Evolutionary conservation across 1,140 invertebrate genomes (phyloP).

Genomic region (Odontomachus brunneus): DNA sequence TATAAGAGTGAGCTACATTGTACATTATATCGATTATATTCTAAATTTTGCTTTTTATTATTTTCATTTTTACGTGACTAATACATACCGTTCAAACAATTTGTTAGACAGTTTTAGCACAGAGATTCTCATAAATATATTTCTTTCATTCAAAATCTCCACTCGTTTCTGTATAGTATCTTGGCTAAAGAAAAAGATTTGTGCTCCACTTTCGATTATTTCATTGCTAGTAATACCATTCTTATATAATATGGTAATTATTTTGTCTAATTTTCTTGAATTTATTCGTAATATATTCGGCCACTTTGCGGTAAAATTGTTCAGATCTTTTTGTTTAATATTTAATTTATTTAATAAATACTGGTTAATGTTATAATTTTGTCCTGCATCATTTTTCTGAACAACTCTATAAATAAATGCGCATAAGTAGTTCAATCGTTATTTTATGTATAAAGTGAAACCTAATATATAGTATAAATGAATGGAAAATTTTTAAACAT

Average conservation of each 20-base stretch:
- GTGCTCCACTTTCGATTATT: neutral
- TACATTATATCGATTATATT: neutral
- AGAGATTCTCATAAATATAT: neutral
- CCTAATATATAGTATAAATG: no score
- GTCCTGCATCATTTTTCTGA: slow-evolving; percentile 8
- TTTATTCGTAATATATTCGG: slow-evolving; percentile 19
- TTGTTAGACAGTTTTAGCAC: neutral
- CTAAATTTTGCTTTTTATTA: neutral
- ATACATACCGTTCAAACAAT: slow-evolving; percentile 21
- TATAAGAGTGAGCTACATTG: neutral
- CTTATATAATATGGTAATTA: slow-evolving; percentile 18
- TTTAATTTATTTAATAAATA: slow-evolving; percentile 44
- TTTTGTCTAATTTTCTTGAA: slow-evolving; percentile 1
- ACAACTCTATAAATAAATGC: slow-evolving; percentile 1
- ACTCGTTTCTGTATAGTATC: slow-evolving; percentile 28
- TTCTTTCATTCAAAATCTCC: neutral
- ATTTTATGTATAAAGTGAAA: no score
- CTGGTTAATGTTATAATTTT: neutral
- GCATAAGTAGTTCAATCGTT: no score
- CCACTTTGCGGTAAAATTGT: neutral
- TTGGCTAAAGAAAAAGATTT: slow-evolving; percentile 4
- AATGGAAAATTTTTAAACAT: no score
- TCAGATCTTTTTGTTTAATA: neutral
- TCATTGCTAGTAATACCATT: slow-evolving; percentile 33
- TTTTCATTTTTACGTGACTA: neutral